Percentiles rank a stretch among this genome's conserved stretches.
These are phyloP conservation scores for Drosophila demipolita DNA, from an alignment of 2,888 invertebrate genomes.

Conservation along the genomic window DNA sequence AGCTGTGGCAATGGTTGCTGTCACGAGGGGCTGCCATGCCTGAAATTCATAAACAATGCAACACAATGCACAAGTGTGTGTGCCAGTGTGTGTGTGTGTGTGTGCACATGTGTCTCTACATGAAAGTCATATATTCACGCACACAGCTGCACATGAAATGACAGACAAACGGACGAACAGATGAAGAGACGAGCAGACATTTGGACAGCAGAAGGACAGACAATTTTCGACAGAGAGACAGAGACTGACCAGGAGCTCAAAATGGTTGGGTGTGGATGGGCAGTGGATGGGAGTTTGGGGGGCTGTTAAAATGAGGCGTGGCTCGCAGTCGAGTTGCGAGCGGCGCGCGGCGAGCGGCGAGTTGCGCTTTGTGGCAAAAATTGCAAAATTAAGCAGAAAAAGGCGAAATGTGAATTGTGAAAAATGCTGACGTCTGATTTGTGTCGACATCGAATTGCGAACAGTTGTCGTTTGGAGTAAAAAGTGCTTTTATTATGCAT, in stretches of 20 bases:
- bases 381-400: conserved; percentile 79
- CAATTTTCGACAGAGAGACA: conserved; percentile 1
- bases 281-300: background rate
- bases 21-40: conserved; percentile 66
- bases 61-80: conserved; percentile 35
- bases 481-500: conserved; percentile 62
- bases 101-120: conserved; percentile 26
- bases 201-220: conserved; percentile 8
- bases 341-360: background rate
- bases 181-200: conserved; percentile 8
- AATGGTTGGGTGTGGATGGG: conserved; percentile 6
- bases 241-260: conserved; percentile 6
- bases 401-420: conserved; percentile 58
- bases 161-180: conserved; percentile 44
- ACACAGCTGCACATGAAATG: conserved; percentile 72
- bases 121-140: conserved; percentile 62
- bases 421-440: conserved; percentile 83
- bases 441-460: conserved; percentile 62
- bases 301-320: conserved; percentile 21
- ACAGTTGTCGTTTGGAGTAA: conserved; percentile 55
- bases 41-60: conserved; percentile 77
- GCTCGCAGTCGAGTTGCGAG: background rate
- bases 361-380: conserved; percentile 65
- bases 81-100: conserved; percentile 15
- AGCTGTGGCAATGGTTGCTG: conserved; percentile 65